Percentiles rank a stretch among this genome's conserved stretches.
Evolutionary conservation across 2,113 vertebrate species (phyloP).

Genomic region (Thunnus maccoyii): DNA sequence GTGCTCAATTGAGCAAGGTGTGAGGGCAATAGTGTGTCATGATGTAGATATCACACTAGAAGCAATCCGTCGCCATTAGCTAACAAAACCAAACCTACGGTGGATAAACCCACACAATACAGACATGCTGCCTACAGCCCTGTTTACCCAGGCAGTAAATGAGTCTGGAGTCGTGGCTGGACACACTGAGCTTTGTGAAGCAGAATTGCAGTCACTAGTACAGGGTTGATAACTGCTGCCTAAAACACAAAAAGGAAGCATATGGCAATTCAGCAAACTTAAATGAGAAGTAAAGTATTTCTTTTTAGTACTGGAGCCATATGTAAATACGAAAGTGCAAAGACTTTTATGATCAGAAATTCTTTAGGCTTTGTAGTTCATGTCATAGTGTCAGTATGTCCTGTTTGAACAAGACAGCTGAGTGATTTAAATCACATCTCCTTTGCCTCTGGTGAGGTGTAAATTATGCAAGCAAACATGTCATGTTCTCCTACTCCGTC

Average conservation of each 20-base stretch:
- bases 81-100: slow-evolving; percentile 40
- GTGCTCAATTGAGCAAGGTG: slow-evolving; percentile 23
- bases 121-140: slow-evolving; percentile 29
- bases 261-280: not conserved
- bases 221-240: not conserved
- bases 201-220: not conserved
- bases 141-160: slow-evolving; percentile 27
- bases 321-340: no score
- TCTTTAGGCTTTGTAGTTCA: not conserved
- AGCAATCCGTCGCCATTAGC: slow-evolving; percentile 44
- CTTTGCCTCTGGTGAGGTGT: not conserved
- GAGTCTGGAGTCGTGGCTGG: not conserved
- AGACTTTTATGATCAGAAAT: no score
- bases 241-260: not conserved
- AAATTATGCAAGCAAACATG: slow-evolving; percentile 2
- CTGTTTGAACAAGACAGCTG: not conserved
- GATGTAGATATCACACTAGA: slow-evolving; percentile 27
- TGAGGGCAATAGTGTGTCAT: slow-evolving; percentile 50
- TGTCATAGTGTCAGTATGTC: not conserved
- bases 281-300: not conserved
- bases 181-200: not conserved
- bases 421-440: not conserved
- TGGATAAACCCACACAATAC: slow-evolving; percentile 37
- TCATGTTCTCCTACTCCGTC: not conserved
- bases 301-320: no score